phyloP scores from a whole-genome alignment of 2,888 invertebrate species.

The Stegophylla sp. region DNA sequence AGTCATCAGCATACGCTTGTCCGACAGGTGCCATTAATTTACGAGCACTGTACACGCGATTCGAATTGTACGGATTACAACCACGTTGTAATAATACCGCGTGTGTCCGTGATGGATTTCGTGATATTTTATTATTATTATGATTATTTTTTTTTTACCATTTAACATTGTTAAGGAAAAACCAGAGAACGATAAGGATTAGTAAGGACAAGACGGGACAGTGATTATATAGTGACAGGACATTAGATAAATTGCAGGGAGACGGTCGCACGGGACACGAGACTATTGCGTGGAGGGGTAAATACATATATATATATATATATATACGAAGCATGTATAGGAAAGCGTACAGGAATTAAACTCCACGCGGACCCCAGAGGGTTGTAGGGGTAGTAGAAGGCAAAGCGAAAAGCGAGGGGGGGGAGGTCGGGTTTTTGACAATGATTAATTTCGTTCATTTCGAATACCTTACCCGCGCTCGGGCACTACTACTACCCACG shows the following conservation, averaged over 20 bases:
- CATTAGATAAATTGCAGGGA: constrained; percentile 17
- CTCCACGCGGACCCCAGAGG: constrained; percentile 38
- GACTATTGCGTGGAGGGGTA: not conserved
- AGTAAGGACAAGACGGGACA: not conserved
- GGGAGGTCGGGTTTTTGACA: constrained; percentile 43
- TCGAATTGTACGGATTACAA: no score
- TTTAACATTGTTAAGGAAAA: not conserved
- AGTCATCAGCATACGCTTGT: not conserved
- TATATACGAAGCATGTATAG: not conserved
- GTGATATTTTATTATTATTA: not conserved
- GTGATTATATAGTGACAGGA: not conserved
- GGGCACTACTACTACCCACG: constrained; percentile 23
- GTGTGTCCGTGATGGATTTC: not conserved
- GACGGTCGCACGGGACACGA: not conserved
- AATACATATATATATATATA: not conserved
- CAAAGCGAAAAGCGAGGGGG: not conserved
- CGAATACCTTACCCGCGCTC: constrained; percentile 48
- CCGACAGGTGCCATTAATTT: constrained; percentile 17
- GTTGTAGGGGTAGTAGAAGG: constrained; percentile 1
- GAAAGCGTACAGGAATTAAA: constrained; percentile 46
- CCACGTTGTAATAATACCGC: no score
- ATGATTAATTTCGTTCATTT: constrained; percentile 57
- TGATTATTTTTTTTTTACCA: no score
- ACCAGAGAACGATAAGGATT: not conserved
- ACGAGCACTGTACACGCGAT: constrained; percentile 18